These are phyloP conservation scores for Iguana delicatissima DNA, from an alignment of 2,797 vertebrate species.

Conservation along the genomic window DNA sequence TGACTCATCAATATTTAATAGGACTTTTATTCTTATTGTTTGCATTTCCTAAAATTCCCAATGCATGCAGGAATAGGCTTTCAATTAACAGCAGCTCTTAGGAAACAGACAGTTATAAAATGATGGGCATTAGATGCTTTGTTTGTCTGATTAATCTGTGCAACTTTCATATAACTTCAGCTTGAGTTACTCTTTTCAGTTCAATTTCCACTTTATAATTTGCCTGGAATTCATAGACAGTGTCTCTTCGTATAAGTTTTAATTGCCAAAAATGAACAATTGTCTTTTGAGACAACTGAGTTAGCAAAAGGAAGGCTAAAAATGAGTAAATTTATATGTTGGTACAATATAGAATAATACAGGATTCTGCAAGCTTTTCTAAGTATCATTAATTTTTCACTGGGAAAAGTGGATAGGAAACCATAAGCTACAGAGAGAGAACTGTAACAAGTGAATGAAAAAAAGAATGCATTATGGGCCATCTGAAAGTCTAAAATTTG, in stretches of 20 bases:
- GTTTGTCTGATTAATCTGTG: constrained; percentile 65
- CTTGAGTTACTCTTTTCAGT: constrained; percentile 56
- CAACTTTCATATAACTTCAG: constrained; percentile 58
- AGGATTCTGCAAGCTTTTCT: background rate
- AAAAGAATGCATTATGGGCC: background rate
- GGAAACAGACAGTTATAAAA: constrained; percentile 68
- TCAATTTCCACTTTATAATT: constrained; percentile 27
- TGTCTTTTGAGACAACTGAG: constrained; percentile 42
- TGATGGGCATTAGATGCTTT: constrained; percentile 53
- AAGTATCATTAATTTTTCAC: background rate
- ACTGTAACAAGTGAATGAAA: background rate
- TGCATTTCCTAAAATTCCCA: constrained; percentile 39
- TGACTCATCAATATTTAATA: background rate
- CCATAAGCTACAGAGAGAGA: background rate
- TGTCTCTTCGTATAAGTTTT: background rate
- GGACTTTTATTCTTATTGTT: constrained; percentile 44
- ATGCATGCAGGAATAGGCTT: constrained; percentile 68
- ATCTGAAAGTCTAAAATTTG: background rate
- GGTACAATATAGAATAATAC: background rate
- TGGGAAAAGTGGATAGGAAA: background rate
- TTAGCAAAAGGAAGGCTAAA: constrained; percentile 37
- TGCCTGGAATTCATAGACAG: constrained; percentile 25
- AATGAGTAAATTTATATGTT: background rate
- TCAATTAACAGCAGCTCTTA: constrained; percentile 73
- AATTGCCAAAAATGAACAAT: constrained; percentile 40